These are phyloP conservation scores for Alligator sinensis DNA, from an alignment of 2,113 vertebrate genomes.

Conservation along the genomic window DNA sequence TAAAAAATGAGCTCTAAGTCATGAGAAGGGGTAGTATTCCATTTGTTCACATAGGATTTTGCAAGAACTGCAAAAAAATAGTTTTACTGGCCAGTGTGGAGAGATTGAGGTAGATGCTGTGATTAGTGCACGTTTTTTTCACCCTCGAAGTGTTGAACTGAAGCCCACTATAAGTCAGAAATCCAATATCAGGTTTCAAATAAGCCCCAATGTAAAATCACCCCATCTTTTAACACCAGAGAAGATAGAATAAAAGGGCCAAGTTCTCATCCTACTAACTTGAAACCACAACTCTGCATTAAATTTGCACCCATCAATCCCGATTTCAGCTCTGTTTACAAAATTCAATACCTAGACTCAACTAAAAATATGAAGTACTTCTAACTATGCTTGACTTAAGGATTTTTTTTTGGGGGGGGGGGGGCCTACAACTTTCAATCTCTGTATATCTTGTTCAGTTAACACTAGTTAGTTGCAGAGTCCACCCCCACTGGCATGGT, in stretches of 20 bases:
- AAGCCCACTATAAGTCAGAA: fast-evolving
- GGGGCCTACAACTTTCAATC: neutral
- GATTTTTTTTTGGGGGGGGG: neutral
- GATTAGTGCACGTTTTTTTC: neutral
- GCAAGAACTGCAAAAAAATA: neutral
- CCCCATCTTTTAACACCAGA: neutral
- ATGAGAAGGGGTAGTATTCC: too few species aligned
- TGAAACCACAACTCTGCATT: neutral
- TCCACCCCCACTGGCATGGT: conserved; percentile 93
- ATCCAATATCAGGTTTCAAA: fast-evolving
- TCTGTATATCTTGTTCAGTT: neutral
- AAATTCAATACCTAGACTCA: neutral
- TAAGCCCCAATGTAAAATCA: neutral
- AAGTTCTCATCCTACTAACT: neutral
- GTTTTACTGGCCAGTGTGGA: neutral
- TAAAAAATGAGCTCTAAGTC: too few species aligned
- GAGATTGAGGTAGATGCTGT: neutral
- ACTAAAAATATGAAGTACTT: neutral
- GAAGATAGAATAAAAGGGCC: neutral
- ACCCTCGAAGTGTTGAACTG: neutral
- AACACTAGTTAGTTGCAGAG: conserved; percentile 81
- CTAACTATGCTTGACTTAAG: neutral
- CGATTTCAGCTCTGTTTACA: neutral
- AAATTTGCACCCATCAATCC: neutral
- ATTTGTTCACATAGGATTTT: neutral